phyloP scores from a whole-genome alignment of 1,140 invertebrate species.

The Drosophila tsacasi region DNA sequence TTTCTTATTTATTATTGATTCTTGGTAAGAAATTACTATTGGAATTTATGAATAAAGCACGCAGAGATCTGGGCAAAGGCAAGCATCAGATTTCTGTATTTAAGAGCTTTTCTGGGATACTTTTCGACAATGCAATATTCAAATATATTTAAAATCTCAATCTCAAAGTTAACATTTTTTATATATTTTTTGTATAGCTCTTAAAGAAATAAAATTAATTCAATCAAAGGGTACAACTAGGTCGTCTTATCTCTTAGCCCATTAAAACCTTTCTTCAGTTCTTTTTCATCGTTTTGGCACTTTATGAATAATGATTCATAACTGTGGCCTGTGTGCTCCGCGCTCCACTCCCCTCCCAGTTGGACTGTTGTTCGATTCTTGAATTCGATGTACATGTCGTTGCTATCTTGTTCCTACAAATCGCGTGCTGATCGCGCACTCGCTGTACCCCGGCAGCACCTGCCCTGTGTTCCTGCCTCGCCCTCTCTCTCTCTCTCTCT shows the following conservation, averaged over 20 bases:
- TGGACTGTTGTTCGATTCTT: slow-evolving; percentile 61
- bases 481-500: neutral
- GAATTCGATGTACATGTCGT: slow-evolving; percentile 80
- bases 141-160: too few species aligned
- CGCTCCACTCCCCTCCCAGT: slow-evolving; percentile 13
- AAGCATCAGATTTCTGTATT: neutral
- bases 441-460: slow-evolving; percentile 23
- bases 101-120: neutral
- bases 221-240: slow-evolving; percentile 4
- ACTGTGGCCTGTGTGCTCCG: slow-evolving; percentile 32
- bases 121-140: too few species aligned
- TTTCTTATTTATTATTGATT: neutral
- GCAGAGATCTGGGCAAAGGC: neutral
- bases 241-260: neutral
- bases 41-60: neutral
- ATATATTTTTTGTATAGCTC: too few species aligned
- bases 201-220: too few species aligned
- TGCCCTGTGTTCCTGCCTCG: slow-evolving; percentile 10
- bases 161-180: too few species aligned
- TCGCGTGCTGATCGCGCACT: slow-evolving; percentile 75
- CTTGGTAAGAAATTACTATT: neutral
- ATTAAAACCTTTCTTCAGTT: slow-evolving; percentile 22
- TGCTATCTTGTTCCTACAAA: slow-evolving; percentile 80
- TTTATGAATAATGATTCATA: slow-evolving; percentile 78
- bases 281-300: slow-evolving; percentile 33